These are phyloP conservation scores for Eilema depressum DNA, from an alignment of 2,888 invertebrate genomes.

Conservation along the genomic window DNA sequence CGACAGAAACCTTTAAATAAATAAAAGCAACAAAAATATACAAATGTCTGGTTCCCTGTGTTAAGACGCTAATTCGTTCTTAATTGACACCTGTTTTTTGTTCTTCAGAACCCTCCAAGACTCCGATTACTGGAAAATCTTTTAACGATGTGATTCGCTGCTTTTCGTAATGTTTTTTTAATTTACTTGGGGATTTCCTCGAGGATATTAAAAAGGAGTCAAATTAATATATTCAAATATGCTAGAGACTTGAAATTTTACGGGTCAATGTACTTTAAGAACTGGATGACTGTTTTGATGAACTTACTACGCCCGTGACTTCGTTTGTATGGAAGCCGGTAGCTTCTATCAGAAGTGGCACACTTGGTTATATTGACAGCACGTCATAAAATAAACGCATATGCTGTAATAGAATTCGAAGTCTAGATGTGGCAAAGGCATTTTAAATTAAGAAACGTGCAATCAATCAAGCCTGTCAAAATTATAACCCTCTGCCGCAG, in stretches of 20 bases:
- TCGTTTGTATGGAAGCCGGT: no score
- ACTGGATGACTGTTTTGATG: no score
- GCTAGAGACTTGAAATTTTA: not conserved
- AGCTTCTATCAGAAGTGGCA: no score
- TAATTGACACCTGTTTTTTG: constrained; percentile 59
- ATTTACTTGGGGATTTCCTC: not conserved
- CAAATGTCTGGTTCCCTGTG: constrained; percentile 23
- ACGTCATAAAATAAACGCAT: no score
- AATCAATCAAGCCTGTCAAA: no score
- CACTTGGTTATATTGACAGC: no score
- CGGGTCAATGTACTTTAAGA: no score
- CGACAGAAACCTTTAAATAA: constrained; percentile 1
- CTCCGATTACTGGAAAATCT: constrained; percentile 18
- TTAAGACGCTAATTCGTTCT: constrained; percentile 55
- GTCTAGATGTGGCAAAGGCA: no score
- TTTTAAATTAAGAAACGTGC: no score
- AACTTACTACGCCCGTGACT: no score
- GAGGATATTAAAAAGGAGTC: not conserved
- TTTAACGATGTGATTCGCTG: constrained; percentile 18
- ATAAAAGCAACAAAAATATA: constrained; percentile 1
- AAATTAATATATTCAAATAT: not conserved
- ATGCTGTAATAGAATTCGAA: no score
- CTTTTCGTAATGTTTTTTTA: constrained; percentile 19
- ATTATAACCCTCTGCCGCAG: no score
- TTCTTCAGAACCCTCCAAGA: constrained; percentile 22